Evolutionary conservation across 2,888 invertebrate genomes (phyloP), one percentile per base, ranked within the genome.

Genomic region (Papilio elwesi): DNA sequence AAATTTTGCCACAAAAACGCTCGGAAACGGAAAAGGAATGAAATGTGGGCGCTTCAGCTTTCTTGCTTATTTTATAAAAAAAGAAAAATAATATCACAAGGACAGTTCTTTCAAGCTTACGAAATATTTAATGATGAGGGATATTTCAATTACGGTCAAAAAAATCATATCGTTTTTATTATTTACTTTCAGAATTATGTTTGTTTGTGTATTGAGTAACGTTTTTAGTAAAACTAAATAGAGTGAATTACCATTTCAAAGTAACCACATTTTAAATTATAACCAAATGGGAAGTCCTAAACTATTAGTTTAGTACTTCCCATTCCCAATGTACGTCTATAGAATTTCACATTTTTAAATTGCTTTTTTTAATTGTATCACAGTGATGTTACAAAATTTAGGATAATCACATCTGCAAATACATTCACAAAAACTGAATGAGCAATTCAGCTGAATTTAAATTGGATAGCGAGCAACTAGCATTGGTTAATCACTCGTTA

Each of bases 1-100:
- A 38, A 59, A 59, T 38, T 3, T 59, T 59, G 9, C n/a, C 8
- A n/a, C 38, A 59, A 59, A 59, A 59, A 59, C 9, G 38, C 59
- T 59, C 59, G 38, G n/a, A 38, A 59, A 59, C 59, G 59, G n/a
- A n/a, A n/a, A n/a, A 59, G 59, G 38, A 59, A 59, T 38, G 59
- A 59, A 59, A 38, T 59, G 38, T 59, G 36, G 38, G 9, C 12
- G 7, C 59, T 38, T 38, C 9, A 13, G 38, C 55, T 57, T 57
- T 13, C 59, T 59, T 59, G 9, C n/a, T 59, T 36, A 38, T 59
- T 59, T 59, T 38, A 36, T 38, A 38, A 59, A 38, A 12, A n/a
- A 38, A n/a, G 26, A 59, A 38, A 38, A 59, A 26, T 57, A 36
- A 26, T 57, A 4, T 57, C 13, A 59, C n/a, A 57, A 59, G 13